These are phyloP conservation scores for Geodia barretti DNA, from an alignment of 37 sponge, comb jelly and placozoan genomes.

Conservation along the genomic window DNA sequence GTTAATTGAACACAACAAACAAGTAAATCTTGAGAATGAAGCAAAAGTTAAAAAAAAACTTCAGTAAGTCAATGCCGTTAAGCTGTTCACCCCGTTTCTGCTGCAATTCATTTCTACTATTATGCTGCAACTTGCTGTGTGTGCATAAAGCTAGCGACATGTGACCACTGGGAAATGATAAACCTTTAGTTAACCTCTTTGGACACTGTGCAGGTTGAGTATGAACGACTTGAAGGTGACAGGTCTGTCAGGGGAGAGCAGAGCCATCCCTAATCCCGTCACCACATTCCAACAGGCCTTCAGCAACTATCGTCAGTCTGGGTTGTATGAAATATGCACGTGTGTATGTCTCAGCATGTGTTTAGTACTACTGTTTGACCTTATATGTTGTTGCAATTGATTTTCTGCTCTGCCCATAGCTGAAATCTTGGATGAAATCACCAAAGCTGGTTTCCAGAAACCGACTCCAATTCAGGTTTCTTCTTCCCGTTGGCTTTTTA, in stretches of 20 bases:
- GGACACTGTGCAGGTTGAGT: constrained; percentile 1
- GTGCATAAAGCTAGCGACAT: too few relatives aligned
- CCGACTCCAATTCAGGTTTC: constrained; percentile 91
- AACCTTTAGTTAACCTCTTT: neutral
- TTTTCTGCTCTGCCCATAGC: constrained; percentile 52
- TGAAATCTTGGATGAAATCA: constrained; percentile 79
- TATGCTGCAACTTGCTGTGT: too few relatives aligned
- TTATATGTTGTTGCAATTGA: neutral
- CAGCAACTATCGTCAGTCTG: constrained; percentile 60
- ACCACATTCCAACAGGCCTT: constrained; percentile 86
- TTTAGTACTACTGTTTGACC: too few relatives aligned
- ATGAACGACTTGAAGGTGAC: constrained; percentile 59
- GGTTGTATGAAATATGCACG: neutral
- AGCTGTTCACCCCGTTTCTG: too few relatives aligned
- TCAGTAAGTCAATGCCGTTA: too few relatives aligned
- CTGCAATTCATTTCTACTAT: too few relatives aligned
- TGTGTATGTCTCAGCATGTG: neutral
- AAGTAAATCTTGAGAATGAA: too few relatives aligned
- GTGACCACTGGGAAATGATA: too few relatives aligned
- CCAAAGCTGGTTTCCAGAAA: constrained; percentile 64
- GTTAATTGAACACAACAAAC: too few relatives aligned
- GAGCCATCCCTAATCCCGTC: constrained; percentile 85
- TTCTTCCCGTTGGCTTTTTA: neutral
- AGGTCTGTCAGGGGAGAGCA: constrained; percentile 48
- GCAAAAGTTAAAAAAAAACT: too few relatives aligned